Base-by-base conservation (phyloP, 2,113 vertebrate species). In the Rhea pennata region DNA sequence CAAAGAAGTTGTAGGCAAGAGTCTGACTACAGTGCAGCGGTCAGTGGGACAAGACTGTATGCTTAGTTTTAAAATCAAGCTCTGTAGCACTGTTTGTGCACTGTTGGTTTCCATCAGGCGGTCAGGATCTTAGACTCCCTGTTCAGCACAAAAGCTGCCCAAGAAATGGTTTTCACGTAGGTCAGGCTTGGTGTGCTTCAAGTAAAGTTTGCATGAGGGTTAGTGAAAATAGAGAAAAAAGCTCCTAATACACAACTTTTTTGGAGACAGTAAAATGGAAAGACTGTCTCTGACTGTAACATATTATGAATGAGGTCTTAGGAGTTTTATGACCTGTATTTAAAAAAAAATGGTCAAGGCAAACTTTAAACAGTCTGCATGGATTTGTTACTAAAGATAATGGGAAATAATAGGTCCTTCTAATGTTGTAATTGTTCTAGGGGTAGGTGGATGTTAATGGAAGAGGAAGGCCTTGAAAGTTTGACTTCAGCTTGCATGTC, bases 11-110 rank as follows among this genome's bases (percentile, higher is more conserved):
- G 42, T 26, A 39, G 72, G n/a, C 3, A 5, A 46, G 67, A 39
- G 4, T 54, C 56, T 64, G 70, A 3, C n/a, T 0, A 3, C 26
- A 7, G 48, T 2, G 71, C 51, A 12, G 65, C 0, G 0, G n/a
- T 33, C 7, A 0, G 40, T 2, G 33, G 48, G 24, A 31, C 17
- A 19, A 58, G 46, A n/a, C 23, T 27, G 14, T 24, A 22, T 15
- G 16, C 61, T 72, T 22, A 5, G 17, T 23, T 78, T 54, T 44
- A 6, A 15, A 17, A 26, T 1, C 0, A 8, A 23, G 33, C 64
- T 15, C 36, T 78, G 29, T 11, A 46, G n/a, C 33, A 9, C 33
- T 42, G 56, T 19, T 58, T 31, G 19, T 44, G n/a, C 33, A 9
- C 33, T 36, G 51, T 19, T 58, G n/a, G 19, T 44, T 92, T 73